Conservation (phyloP, 2,888 invertebrate genomes). For the Rhorus exstirpatorius region DNA sequence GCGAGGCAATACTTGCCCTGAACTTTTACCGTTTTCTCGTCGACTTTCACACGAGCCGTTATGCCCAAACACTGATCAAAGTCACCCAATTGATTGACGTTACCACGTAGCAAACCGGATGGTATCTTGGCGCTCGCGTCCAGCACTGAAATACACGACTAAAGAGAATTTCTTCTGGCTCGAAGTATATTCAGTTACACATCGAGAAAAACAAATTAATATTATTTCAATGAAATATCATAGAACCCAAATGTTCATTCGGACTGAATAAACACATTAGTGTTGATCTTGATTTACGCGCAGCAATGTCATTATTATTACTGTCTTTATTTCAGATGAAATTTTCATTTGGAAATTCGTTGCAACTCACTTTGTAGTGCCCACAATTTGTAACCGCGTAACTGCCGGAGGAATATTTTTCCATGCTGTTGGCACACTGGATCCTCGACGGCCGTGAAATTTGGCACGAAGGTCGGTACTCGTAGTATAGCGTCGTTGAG, state of each 20-base stretch:
- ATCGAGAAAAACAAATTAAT: not conserved
- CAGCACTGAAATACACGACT: conserved; percentile 88
- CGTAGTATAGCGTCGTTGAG: conserved; percentile 88
- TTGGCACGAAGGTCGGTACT: conserved; percentile 90
- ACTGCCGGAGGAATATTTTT: conserved; percentile 90
- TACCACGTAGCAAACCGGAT: conserved; percentile 90
- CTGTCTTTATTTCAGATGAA: no score
- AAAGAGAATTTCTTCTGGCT: conserved; percentile 71
- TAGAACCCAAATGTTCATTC: not conserved
- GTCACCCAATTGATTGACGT: conserved; percentile 91
- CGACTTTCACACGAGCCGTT: conserved; percentile 88
- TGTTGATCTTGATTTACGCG: no score
- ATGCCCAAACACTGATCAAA: conserved; percentile 90
- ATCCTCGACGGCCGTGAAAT: conserved; percentile 89
- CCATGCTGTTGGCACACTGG: conserved; percentile 90
- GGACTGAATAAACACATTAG: no score
- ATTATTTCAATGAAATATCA: not conserved
- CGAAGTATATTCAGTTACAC: conserved; percentile 32
- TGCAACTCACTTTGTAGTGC: conserved; percentile 90
- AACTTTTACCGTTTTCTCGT: conserved; percentile 88
- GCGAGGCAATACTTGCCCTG: conserved; percentile 91
- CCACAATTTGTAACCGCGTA: conserved; percentile 91
- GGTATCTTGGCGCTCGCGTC: conserved; percentile 91
- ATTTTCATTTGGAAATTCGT: not conserved
- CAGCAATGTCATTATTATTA: no score